Base-by-base conservation (phyloP, 1,140 invertebrate species). In the Adelges cooleyi region DNA sequence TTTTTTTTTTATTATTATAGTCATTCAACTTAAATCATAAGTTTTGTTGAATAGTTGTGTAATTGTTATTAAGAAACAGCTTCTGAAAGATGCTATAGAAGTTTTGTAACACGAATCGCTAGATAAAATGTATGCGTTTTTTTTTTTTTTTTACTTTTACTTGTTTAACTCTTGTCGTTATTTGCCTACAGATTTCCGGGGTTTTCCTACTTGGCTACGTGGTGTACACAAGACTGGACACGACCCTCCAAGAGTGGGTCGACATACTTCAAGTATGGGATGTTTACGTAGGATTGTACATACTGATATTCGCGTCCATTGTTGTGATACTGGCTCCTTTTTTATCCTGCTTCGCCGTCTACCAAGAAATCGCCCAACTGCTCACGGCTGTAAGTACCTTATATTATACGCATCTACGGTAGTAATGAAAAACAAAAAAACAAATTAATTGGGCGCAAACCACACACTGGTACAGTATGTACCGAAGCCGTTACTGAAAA, bases 251-350 rank as follows among this genome's bases (percentile, higher is more conserved):
- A 71, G 84, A 90, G 68, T 91, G 87, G 85, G 80, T 92, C 25
- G 76, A 78, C 4, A 84, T 85, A 65, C 73, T 92, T 20, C 79
- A 86, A 48, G 82, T 90, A 40, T 75, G 83, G 54, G 77, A 84
- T 48, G 89, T 87, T 74, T 91, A 90, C 76, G 86, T 84, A 48
- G 89, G 89, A 6, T 77, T 89, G 65, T 91, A 91, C 69, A 80
- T 92, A 38, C 77, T 92, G 38, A 83, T 92, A 23, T 77, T 84
- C 27, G 79, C 80, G 1, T 81, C 86, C 0, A 74, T 86, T 18
- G 71, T 86, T 33, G 80, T 90, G 50, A 84, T 91, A 78, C 74
- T 84, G 0, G 80, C 88, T 2, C 78, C 85, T 0, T 85, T 90
- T 71, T 71, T 89, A 33, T 87, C 88, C 10, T 90, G 87, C 70